These are phyloP conservation scores for Excalfactoria chinensis DNA, from an alignment of 2,113 vertebrate species.

Conservation along the genomic window DNA sequence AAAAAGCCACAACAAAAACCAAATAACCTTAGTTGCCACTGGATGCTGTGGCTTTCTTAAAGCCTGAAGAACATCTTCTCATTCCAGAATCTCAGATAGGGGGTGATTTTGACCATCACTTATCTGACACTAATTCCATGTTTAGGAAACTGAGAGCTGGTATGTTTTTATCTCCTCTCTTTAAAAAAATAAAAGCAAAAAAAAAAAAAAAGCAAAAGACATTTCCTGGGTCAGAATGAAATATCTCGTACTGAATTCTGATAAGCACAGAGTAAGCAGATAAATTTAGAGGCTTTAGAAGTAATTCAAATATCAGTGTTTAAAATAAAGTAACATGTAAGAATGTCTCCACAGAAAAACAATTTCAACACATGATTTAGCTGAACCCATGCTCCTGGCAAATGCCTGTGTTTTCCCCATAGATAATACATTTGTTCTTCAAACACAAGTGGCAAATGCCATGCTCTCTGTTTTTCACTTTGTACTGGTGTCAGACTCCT, in stretches of 20 bases:
- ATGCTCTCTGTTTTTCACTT: conserved; percentile 4
- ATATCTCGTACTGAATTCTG: conserved; percentile 60
- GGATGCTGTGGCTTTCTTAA: conserved; percentile 13
- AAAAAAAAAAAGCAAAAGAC: conserved; percentile 5
- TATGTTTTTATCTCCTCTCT: conserved; percentile 77
- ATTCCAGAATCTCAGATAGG: conserved; percentile 56
- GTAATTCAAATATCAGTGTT: conserved; percentile 69
- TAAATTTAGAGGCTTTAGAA: conserved; percentile 66
- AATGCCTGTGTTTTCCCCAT: background rate
- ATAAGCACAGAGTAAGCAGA: conserved; percentile 66
- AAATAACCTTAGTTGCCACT: background rate
- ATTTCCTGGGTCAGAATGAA: conserved; percentile 52
- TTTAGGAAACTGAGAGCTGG: conserved; percentile 72
- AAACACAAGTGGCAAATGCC: background rate
- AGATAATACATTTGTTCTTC: conserved; percentile 23
- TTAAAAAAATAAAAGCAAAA: conserved; percentile 37
- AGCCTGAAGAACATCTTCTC: conserved; percentile 50
- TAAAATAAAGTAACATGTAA: conserved; percentile 47
- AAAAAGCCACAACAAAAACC: background rate
- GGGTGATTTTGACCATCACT: conserved; percentile 44
- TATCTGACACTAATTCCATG: conserved; percentile 78
- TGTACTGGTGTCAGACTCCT: conserved; percentile 18
- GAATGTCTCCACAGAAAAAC: conserved; percentile 37
- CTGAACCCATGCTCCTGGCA: conserved; percentile 23
- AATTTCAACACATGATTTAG: conserved; percentile 23